Percentiles rank a stretch among this genome's conserved stretches.
Evolutionary conservation across 2,888 invertebrate genomes (phyloP).

Genomic region (Phengaris arion): DNA sequence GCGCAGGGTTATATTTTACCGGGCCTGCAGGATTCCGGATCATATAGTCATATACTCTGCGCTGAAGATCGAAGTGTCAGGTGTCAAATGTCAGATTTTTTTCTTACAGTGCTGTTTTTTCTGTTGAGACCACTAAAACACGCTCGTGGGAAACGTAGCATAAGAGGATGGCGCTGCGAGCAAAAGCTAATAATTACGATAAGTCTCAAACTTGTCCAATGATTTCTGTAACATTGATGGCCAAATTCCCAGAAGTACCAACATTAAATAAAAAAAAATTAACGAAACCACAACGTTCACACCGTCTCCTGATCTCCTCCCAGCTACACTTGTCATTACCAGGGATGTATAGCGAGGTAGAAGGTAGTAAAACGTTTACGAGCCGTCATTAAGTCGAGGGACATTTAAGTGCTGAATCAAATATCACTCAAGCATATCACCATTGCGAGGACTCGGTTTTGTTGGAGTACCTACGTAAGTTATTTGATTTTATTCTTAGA

Average conservation of each 20-base stretch:
- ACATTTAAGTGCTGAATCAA: conserved; percentile 38
- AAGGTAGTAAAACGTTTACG: conserved; percentile 38
- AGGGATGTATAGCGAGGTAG: conserved; percentile 29
- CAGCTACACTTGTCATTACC: conserved; percentile 25
- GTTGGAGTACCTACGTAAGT: conserved; percentile 14
- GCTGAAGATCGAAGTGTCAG: too few species aligned
- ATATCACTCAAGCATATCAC: conserved; percentile 37
- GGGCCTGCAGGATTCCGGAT: too few species aligned
- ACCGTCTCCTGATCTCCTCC: background rate
- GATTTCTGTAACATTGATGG: too few species aligned
- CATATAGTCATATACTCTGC: too few species aligned
- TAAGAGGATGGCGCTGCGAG: too few species aligned
- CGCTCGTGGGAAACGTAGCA: too few species aligned
- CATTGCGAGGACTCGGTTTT: conserved; percentile 24
- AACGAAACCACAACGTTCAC: background rate
- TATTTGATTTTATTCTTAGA: conserved; percentile 26
- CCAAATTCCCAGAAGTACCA: background rate
- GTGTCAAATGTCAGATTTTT: too few species aligned
- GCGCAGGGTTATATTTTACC: too few species aligned
- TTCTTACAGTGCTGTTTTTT: too few species aligned
- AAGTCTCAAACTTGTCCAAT: too few species aligned
- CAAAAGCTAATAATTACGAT: too few species aligned
- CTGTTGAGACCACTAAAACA: too few species aligned
- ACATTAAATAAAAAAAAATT: background rate
- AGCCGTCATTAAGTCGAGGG: conserved; percentile 35